phyloP scores from a whole-genome alignment of 2,888 invertebrate species.

The Scaptomyza cyrtandrae region DNA sequence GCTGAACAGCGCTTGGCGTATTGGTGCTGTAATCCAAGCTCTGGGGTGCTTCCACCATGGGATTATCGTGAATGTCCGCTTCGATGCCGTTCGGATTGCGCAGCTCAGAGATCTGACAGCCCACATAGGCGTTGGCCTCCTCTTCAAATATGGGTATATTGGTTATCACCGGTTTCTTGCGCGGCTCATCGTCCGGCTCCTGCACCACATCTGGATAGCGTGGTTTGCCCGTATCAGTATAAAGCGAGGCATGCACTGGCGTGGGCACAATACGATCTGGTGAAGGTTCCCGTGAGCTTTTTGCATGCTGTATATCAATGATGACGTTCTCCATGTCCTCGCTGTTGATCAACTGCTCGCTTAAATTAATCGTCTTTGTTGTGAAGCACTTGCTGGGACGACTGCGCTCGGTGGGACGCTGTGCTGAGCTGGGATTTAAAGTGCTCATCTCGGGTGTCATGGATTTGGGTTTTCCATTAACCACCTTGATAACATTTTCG shows the following conservation, averaged over 20 bases:
- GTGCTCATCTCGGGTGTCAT: slow-evolving; percentile 63
- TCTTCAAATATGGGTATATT: slow-evolving; percentile 87
- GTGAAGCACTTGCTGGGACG: slow-evolving; percentile 85
- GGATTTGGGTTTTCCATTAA: slow-evolving; percentile 67
- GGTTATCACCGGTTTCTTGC: slow-evolving; percentile 84
- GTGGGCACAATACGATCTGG: slow-evolving; percentile 90
- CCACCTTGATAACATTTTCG: slow-evolving; percentile 86
- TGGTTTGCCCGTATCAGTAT: slow-evolving; percentile 86
- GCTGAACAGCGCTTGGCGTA: slow-evolving; percentile 15
- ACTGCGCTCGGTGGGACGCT: slow-evolving; percentile 60
- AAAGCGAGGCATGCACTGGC: slow-evolving; percentile 86
- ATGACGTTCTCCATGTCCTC: slow-evolving; percentile 87
- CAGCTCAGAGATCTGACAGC: slow-evolving; percentile 86
- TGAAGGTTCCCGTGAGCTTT: slow-evolving; percentile 90
- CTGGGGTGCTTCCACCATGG: slow-evolving; percentile 85
- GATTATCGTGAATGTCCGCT: slow-evolving; percentile 72
- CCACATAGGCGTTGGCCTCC: slow-evolving; percentile 84
- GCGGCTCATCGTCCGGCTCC: slow-evolving; percentile 89
- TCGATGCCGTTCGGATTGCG: slow-evolving; percentile 79
- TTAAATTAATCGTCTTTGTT: slow-evolving; percentile 86
- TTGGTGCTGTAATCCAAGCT: slow-evolving; percentile 82
- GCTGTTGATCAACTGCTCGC: slow-evolving; percentile 85
- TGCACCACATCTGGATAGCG: slow-evolving; percentile 90
- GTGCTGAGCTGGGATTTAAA: slow-evolving; percentile 50
- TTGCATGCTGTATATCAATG: slow-evolving; percentile 89